Base-by-base conservation (phyloP, 2,113 vertebrate genomes). In the Xenotilapia flavipinnis region DNA sequence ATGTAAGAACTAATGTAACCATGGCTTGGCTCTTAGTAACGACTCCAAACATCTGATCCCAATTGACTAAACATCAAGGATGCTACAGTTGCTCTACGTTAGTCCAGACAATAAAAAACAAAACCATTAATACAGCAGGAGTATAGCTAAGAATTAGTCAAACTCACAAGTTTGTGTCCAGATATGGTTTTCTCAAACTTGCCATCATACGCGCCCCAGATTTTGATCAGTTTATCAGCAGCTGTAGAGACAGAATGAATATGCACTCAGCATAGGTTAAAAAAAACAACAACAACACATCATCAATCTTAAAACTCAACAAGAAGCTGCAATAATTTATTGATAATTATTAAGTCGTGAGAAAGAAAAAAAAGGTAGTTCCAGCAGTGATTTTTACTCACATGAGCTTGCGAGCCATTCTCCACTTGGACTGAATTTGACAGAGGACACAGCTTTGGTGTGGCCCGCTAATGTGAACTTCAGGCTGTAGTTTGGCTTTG, bases 331-430 rank as follows among this genome's bases (percentile, higher is more conserved):
- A 51, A 51, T 51, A 4, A 53, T 31, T 81, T 75, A 75, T 19
- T 49, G 15, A 19, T 49, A 26, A 75, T 19, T 49, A 49, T 11
- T 75, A 26, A 47, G 6, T 47, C 6, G 3, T 47, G 21, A 9
- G 7, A 45, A 7, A 9, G n/a, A 45, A 45, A 21, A 58, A n/a
- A 13, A 58, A 10, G 5, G 23, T 47, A 47, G 23, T 75, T 47
- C 21, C 68, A 75, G 23, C 14, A 47, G 3, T 17, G 70, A 47
- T 3, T 77, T 47, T 49, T 77, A 98, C 99, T 97, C 91, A 99
- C 99, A 99, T 6, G 99, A 99, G 93, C 98, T 99, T 70, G 98
- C 98, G 11, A 99, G 96, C 99, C 99, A 99, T 90, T 99, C 99
- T 83, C 98, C 99, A 1, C 98, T 99, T 0, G 99, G 99, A 86